Base-by-base conservation (phyloP, 2,888 invertebrate genomes). In the Athripsodes cinereus region DNA sequence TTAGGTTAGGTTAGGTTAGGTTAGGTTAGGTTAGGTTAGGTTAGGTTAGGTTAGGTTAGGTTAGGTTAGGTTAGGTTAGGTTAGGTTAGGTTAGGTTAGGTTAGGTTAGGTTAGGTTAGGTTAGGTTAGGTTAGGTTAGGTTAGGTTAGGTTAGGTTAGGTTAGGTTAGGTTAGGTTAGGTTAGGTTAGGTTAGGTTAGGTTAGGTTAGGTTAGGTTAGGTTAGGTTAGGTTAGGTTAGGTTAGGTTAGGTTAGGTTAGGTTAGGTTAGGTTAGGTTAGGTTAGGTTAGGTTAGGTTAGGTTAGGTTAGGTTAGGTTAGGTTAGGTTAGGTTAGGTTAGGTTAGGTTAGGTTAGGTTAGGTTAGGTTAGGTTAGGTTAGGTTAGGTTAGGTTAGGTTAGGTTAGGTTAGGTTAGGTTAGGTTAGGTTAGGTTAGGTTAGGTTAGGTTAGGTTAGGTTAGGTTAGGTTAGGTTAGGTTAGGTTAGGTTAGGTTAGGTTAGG, bases 261-360 rank as follows among this genome's bases (percentile, higher is more conserved):
- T 64, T 61, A 62, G 62, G 63, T 64, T 64, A 62, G 62, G 64
- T 63, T 64, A 62, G 62, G 62, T 61, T 62, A 63, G 63, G 65
- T 63, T 65, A 62, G 64, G 65, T 64, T 64, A 64, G 64, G 63
- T 64, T 65, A 65, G 65, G 65, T 65, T 65, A 64, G 65, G 63
- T 65, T 64, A 63, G 65, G 65, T 65, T 64, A 64, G 65, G 64
- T 64, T 65, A 64, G 63, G 64, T 64, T 64, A 62, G 64, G 64
- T 64, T 64, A 65, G 64, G 64, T 64, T 65, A 64, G 65, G 63
- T 65, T 65, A 64, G 64, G 64, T 64, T 40, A 40, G 40, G 40
- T 40, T 40, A 40, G 40, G 40, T 40, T 40, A 40, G 40, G 40
- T 40, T 40, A 64, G 66, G 64, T 64, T 64, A 65, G 65, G 65